These are phyloP conservation scores for Phortica magna DNA, from an alignment of 2,888 invertebrate genomes.

Conservation along the genomic window DNA sequence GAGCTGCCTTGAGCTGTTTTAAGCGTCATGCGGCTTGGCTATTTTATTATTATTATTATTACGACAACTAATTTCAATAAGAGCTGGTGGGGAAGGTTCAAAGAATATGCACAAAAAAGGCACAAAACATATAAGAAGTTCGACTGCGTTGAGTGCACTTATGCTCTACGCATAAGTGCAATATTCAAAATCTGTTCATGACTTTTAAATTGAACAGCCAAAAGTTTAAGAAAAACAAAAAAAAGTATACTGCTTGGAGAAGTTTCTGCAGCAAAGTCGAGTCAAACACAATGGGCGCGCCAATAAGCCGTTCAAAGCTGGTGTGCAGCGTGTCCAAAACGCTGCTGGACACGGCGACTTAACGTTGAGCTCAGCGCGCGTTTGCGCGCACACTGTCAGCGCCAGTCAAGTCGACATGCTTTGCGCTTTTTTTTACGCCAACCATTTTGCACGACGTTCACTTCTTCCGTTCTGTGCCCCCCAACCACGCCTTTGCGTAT, in stretches of 20 bases:
- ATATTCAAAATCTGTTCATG: too few species aligned
- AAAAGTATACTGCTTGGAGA: too few species aligned
- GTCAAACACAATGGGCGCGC: too few species aligned
- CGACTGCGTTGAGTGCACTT: too few species aligned
- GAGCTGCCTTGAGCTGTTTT: neutral
- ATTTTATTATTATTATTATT: neutral
- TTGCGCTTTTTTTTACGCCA: neutral
- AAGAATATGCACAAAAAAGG: neutral
- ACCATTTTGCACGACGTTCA: too few species aligned
- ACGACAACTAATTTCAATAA: conserved; percentile 1
- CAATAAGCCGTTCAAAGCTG: too few species aligned
- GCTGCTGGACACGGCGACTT: conserved; percentile 9
- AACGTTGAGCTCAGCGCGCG: neutral
- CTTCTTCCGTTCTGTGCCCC: too few species aligned
- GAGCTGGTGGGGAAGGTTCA: neutral
- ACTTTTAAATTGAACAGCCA: too few species aligned
- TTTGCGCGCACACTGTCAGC: conserved; percentile 14
- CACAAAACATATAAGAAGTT: neutral
- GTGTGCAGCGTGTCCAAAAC: neutral
- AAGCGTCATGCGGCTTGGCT: neutral
- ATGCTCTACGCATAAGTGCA: too few species aligned
- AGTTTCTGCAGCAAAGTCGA: too few species aligned
- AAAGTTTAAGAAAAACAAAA: too few species aligned
- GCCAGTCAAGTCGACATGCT: neutral
- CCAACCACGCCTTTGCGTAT: neutral